Conservation (phyloP, 2,888 invertebrate species). For the Bedellia somnulentella region DNA sequence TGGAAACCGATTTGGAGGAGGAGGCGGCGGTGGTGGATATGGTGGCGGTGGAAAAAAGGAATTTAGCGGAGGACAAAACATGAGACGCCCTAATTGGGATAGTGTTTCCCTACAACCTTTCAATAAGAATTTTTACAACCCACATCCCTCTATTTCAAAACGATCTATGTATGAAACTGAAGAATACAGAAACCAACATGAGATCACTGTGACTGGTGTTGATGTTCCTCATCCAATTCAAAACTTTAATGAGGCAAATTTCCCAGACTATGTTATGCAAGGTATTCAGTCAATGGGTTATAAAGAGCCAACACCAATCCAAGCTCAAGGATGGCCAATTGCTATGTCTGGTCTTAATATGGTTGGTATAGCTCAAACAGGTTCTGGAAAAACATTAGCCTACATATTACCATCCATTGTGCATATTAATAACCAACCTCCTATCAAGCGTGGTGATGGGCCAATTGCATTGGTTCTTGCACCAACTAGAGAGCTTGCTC, state of each 20-base stretch:
- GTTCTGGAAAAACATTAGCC: slow-evolving; percentile 79
- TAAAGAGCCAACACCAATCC: slow-evolving; percentile 78
- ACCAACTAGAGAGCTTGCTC: slow-evolving; percentile 76
- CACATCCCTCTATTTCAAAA: slow-evolving; percentile 64
- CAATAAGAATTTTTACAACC: slow-evolving; percentile 80
- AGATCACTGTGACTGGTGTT: slow-evolving; percentile 74
- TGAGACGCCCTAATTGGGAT: slow-evolving; percentile 59
- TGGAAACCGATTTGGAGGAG: slow-evolving; percentile 25
- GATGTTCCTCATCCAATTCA: slow-evolving; percentile 76
- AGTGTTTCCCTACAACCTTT: slow-evolving; percentile 65
- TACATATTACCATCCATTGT: slow-evolving; percentile 84
- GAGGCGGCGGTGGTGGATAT: slow-evolving; percentile 19
- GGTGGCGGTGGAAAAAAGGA: slow-evolving; percentile 40
- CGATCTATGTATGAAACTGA: slow-evolving; percentile 70
- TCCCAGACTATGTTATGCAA: slow-evolving; percentile 73
- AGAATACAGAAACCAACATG: slow-evolving; percentile 65
- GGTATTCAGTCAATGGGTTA: slow-evolving; percentile 67
- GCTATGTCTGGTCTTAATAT: slow-evolving; percentile 80
- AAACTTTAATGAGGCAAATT: slow-evolving; percentile 76
- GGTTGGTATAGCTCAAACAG: slow-evolving; percentile 85
- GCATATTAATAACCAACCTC: slow-evolving; percentile 81
- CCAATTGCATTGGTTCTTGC: slow-evolving; percentile 82
- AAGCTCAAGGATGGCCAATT: slow-evolving; percentile 86
- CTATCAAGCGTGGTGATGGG: slow-evolving; percentile 76
- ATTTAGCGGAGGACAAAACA: slow-evolving; percentile 49